Percentiles rank a stretch among this genome's conserved stretches.
These are phyloP conservation scores for Trissolcus brochymenae DNA, from an alignment of 2,888 invertebrate genomes.

Conservation along the genomic window DNA sequence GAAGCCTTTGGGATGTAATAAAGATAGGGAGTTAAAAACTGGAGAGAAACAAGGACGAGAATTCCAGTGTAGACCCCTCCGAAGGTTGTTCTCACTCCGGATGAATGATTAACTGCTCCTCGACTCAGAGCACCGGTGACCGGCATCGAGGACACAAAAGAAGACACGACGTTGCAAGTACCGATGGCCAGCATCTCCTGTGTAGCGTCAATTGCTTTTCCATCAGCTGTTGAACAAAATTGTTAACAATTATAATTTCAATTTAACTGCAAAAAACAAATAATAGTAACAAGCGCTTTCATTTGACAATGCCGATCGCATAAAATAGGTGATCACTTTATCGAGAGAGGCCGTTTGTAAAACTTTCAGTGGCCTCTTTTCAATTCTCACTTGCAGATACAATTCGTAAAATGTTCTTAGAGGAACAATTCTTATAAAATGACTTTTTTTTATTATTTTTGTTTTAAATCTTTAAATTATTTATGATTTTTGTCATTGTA, in stretches of 20 bases:
- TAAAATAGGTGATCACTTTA: too few relatives aligned
- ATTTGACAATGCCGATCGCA: too few relatives aligned
- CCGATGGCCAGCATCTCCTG: constrained; percentile 85
- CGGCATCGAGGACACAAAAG: constrained; percentile 84
- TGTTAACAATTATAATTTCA: neutral
- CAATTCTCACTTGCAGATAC: too few relatives aligned
- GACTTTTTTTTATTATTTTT: too few relatives aligned
- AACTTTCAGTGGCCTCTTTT: too few relatives aligned
- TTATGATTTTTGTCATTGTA: constrained; percentile 22
- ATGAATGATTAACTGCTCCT: constrained; percentile 84
- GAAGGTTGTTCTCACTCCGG: constrained; percentile 83
- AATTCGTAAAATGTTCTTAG: neutral
- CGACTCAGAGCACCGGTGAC: constrained; percentile 81
- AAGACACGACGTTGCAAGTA: constrained; percentile 81
- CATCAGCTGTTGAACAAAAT: constrained; percentile 76
- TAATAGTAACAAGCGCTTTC: too few relatives aligned
- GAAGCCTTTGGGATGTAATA: constrained; percentile 82
- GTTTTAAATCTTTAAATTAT: neutral
- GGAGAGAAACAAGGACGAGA: constrained; percentile 77
- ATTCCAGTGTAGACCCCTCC: constrained; percentile 82
- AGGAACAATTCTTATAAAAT: too few relatives aligned
- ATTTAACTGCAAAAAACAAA: too few relatives aligned
- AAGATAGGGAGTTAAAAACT: constrained; percentile 83
- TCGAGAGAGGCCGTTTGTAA: too few relatives aligned
- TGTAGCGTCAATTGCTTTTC: constrained; percentile 81